Percentiles rank a stretch among this genome's conserved stretches.
Conservation (phyloP, 2,888 invertebrate genomes). For the Poecilobothrus nobilitatus region DNA sequence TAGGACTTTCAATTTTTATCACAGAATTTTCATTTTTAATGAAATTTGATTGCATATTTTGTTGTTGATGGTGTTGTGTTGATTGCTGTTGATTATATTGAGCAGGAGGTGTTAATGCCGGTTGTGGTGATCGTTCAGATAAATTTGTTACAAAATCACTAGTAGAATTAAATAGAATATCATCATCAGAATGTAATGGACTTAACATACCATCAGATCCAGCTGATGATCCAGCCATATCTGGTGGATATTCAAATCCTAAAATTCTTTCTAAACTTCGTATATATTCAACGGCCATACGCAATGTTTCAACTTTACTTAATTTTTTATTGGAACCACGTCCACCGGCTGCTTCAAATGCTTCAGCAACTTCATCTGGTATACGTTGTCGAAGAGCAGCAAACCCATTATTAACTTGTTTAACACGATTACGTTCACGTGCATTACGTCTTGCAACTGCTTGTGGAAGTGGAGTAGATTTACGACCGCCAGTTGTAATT, state of each 20-base stretch:
- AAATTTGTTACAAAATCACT: neutral
- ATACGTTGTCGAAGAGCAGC: slow-evolving; percentile 80
- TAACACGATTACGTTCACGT: slow-evolving; percentile 84
- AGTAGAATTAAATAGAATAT: neutral
- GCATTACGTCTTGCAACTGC: slow-evolving; percentile 85
- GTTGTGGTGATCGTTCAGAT: neutral
- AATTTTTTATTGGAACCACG: slow-evolving; percentile 64
- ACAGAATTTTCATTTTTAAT: slow-evolving; percentile 31
- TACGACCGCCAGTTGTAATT: slow-evolving; percentile 22
- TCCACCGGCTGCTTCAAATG: slow-evolving; percentile 54
- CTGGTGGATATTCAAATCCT: slow-evolving; percentile 50
- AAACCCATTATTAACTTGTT: slow-evolving; percentile 87
- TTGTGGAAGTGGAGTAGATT: slow-evolving; percentile 57
- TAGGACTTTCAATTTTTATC: slow-evolving; percentile 32
- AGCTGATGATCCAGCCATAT: slow-evolving; percentile 19
- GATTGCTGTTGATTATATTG: neutral
- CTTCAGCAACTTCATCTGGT: slow-evolving; percentile 69
- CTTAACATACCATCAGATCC: neutral
- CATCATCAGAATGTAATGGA: slow-evolving; percentile 4
- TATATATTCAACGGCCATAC: slow-evolving; percentile 88
- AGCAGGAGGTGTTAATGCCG: slow-evolving; percentile 25
- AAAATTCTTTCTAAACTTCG: slow-evolving; percentile 68
- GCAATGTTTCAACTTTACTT: slow-evolving; percentile 79
- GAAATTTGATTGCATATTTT: slow-evolving; percentile 13
- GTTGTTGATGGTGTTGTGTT: neutral